Percentiles rank a stretch among this genome's conserved stretches.
These are phyloP conservation scores for Phrynocephalus versicolor DNA, from an alignment of 2,113 vertebrate species.

Conservation along the genomic window DNA sequence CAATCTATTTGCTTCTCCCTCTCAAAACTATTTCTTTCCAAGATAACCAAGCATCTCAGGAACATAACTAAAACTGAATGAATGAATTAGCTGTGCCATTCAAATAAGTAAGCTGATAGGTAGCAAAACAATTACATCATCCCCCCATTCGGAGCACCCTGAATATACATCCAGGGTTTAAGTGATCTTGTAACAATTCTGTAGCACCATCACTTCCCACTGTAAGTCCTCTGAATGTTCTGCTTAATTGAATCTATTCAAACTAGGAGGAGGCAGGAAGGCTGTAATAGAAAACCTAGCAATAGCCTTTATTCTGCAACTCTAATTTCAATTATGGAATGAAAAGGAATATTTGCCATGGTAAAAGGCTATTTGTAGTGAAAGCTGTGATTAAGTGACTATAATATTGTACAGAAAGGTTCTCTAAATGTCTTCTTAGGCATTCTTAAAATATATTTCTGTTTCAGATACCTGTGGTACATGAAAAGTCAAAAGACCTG, in stretches of 20 bases:
- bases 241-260: not conserved
- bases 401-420: not conserved
- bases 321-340: constrained; percentile 45
- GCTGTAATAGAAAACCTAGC: not conserved
- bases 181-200: not conserved
- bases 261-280: not conserved
- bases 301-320: constrained; percentile 28
- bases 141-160: not conserved
- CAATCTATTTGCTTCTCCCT: not conserved
- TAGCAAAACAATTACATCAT: constrained; percentile 3
- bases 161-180: not conserved
- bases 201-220: not conserved
- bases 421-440: not conserved
- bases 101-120: not conserved
- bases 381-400: not conserved
- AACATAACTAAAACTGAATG: not conserved
- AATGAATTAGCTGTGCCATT: not conserved
- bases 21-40: constrained; percentile 23
- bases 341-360: not conserved
- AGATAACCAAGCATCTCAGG: constrained; percentile 5
- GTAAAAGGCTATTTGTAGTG: constrained; percentile 21
- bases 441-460: constrained; percentile 44
- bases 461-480: constrained; percentile 27
- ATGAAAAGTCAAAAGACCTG: constrained; percentile 39
- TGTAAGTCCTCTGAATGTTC: not conserved